Evolutionary conservation across 2,888 invertebrate genomes (phyloP), one percentile per base, ranked within the genome.

Genomic region (Liodrosophila aerea): DNA sequence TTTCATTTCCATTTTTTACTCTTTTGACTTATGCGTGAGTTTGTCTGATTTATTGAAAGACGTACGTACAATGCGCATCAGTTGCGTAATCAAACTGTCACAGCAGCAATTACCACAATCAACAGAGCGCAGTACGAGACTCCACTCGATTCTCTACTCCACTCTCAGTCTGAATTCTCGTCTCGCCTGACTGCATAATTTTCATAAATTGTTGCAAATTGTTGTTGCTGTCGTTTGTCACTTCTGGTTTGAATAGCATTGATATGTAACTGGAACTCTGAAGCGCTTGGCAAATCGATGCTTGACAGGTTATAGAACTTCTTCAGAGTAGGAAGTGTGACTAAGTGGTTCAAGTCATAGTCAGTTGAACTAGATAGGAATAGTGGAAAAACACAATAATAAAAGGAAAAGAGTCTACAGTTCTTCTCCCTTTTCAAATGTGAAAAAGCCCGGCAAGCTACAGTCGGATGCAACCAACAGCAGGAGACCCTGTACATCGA

Each of bases 181-280:
- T 59, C 54, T 64, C 51, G 64, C 31, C 43, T 47, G 50, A 57
- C 56, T 70, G 66, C 57, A 68, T 69, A 63, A 78, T 69, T 83
- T 69, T 66, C 76, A 86, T 84, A 81, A 83, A 84, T 85, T 76
- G 76, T 69, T 64, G 84, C 84, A 84, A 85, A 71, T 67, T 69
- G 64, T 68, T 56, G 33, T 49, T 62, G 31, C 22, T 22, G 65
- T 61, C 58, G 56, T 54, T 62, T 65, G 62, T 58, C 77, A 66
- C 77, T 67, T 44, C 27, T 39, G 18, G 34, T 31, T 37, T 27
- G 18, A n/a, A 8, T 11, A 29, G 9, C 29, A 15, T n/a, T 34
- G 57, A 36, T 34, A 34, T 58, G 58, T 33, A 46, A 37, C 56
- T 57, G 47, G 36, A 44, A 56, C 31, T 43, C 39, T 41, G 44